phyloP scores from a whole-genome alignment of 2,888 invertebrate genomes.

The Heliconius hortense region DNA sequence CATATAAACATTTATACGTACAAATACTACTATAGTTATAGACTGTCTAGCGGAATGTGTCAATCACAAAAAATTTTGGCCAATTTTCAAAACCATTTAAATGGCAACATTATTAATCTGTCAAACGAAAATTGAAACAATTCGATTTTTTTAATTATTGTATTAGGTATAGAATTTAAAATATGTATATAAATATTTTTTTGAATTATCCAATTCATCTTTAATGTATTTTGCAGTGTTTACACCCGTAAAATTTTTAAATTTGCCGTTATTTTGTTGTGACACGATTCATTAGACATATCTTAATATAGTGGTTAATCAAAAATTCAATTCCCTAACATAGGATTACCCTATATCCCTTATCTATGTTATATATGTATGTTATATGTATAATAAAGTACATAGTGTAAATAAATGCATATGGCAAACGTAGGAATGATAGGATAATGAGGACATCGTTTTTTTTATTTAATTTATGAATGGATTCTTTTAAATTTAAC shows the following conservation, averaged over 20 bases:
- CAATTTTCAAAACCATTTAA: neutral
- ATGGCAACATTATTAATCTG: neutral
- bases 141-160: too few relatives aligned
- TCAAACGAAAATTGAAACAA: neutral
- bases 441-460: constrained; percentile 37
- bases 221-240: neutral
- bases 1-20: constrained; percentile 44
- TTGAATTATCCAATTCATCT: neutral
- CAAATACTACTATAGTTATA: constrained; percentile 49
- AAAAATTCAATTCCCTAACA: constrained; percentile 68
- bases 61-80: neutral
- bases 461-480: constrained; percentile 1
- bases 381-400: constrained; percentile 44
- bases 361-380: constrained; percentile 52
- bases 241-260: neutral
- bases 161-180: too few relatives aligned
- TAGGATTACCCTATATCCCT: constrained; percentile 68
- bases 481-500: too few relatives aligned
- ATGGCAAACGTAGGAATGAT: constrained; percentile 72
- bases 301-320: constrained; percentile 52
- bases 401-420: constrained; percentile 70
- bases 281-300: constrained; percentile 1
- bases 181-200: too few relatives aligned
- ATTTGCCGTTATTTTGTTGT: neutral
- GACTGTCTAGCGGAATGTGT: neutral